A percentile compares a stretch with the other conserved stretches of the same genome.
Conservation (phyloP, 2,113 vertebrate genomes). For the Spea bombifrons region DNA sequence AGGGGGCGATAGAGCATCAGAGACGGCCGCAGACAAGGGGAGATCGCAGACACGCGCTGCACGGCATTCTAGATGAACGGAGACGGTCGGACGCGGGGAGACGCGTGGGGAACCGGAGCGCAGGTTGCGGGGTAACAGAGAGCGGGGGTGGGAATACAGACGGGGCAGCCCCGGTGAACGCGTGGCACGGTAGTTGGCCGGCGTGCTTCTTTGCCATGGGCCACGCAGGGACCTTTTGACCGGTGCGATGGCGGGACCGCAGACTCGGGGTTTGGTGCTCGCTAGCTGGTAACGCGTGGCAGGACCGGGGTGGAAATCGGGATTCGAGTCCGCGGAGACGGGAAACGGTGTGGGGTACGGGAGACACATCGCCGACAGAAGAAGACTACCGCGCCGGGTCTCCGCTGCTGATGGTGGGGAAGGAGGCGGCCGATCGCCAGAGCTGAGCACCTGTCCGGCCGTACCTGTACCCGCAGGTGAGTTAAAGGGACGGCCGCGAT, state of each 20-base stretch:
- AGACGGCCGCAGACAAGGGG: conserved; percentile 10
- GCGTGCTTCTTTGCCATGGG: not conserved
- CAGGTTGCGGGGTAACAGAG: not conserved
- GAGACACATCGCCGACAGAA: too few relatives aligned
- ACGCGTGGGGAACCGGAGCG: not conserved
- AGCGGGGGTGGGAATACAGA: not conserved
- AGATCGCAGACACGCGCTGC: not conserved
- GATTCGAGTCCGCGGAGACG: not conserved
- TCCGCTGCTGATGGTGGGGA: not conserved
- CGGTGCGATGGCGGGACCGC: not conserved
- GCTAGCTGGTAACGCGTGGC: not conserved
- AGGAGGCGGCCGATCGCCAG: not conserved
- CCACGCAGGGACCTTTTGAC: not conserved
- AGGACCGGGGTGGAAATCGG: not conserved
- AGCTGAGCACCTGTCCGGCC: not conserved
- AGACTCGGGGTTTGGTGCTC: not conserved
- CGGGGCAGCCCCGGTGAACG: not conserved
- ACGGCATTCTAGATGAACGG: not conserved
- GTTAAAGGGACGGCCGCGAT: not conserved
- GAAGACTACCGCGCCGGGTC: too few relatives aligned
- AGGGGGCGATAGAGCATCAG: conserved; percentile 30
- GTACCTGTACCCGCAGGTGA: conserved; percentile 16
- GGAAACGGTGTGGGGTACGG: not conserved
- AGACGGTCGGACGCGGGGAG: conserved; percentile 7
- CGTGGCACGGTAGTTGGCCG: not conserved